Percentiles rank a stretch among this genome's conserved stretches.
These are phyloP conservation scores for Schizopygopsis pylzovi DNA, from an alignment of 2,797 vertebrate species.

Conservation along the genomic window DNA sequence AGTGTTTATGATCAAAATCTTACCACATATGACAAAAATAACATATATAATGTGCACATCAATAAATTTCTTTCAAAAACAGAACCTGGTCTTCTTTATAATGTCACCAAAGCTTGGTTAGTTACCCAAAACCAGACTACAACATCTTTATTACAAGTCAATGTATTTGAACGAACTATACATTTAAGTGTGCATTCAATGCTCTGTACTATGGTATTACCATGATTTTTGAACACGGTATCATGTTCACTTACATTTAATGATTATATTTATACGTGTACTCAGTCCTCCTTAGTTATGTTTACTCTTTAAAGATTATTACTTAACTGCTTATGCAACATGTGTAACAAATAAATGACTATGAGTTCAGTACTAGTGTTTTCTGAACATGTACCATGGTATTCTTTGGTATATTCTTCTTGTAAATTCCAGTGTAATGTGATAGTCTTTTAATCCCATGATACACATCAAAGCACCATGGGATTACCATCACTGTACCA, in stretches of 20 bases:
- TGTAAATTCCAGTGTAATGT: not conserved
- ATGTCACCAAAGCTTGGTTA: not conserved
- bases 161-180: not conserved
- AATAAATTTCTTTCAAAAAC: not conserved
- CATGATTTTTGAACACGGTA: not conserved
- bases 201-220: not conserved
- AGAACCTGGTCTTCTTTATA: not conserved
- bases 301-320: no score
- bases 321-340: not conserved
- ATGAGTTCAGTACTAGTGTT: not conserved
- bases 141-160: conserved; percentile 50
- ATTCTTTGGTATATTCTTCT: not conserved
- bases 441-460: not conserved
- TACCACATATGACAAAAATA: not conserved
- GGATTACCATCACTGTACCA: not conserved
- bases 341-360: not conserved
- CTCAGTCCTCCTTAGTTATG: not conserved
- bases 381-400: not conserved
- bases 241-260: not conserved
- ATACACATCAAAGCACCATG: not conserved
- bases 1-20: not conserved
- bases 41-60: not conserved
- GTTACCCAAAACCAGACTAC: conserved; percentile 30
- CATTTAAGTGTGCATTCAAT: not conserved
- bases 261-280: not conserved